Evolutionary conservation across 2,113 vertebrate species (phyloP).

Genomic region (Aldabrachelys gigantea): DNA sequence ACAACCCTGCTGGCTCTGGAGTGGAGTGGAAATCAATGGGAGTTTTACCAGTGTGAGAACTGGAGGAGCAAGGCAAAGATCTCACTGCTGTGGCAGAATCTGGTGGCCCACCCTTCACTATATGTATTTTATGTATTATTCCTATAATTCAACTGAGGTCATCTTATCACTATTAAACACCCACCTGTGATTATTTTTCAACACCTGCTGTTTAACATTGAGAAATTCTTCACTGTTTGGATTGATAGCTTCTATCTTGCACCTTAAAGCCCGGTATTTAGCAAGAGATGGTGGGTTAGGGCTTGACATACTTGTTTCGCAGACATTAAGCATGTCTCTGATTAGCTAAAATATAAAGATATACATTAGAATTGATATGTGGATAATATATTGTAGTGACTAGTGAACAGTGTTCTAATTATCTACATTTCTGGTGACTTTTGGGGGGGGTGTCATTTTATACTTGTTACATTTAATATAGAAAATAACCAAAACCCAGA

Average conservation of each 20-base stretch:
- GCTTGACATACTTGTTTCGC: constrained; percentile 79
- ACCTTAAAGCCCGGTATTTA: constrained; percentile 87
- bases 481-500: not conserved
- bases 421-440: not conserved
- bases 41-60: too few relatives aligned
- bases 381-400: not conserved
- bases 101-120: not conserved
- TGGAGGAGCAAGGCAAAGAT: not conserved
- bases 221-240: constrained; percentile 76
- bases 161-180: not conserved
- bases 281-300: constrained; percentile 78
- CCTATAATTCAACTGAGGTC: not conserved
- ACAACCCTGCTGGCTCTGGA: not conserved
- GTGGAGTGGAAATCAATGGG: too few relatives aligned
- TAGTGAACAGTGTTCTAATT: not conserved
- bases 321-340: constrained; percentile 84
- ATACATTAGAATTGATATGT: not conserved
- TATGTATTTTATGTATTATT: not conserved
- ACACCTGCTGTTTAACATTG: constrained; percentile 63
- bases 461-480: not conserved
- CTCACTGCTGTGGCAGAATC: not conserved
- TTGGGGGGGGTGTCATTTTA: not conserved
- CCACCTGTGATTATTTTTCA: constrained; percentile 68
- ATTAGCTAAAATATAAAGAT: constrained; percentile 79
- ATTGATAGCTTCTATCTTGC: constrained; percentile 82